A percentile compares a stretch with the other conserved stretches of the same genome.
Evolutionary conservation across 2,888 invertebrate species (phyloP).

Genomic region (Cephus rjabovi): DNA sequence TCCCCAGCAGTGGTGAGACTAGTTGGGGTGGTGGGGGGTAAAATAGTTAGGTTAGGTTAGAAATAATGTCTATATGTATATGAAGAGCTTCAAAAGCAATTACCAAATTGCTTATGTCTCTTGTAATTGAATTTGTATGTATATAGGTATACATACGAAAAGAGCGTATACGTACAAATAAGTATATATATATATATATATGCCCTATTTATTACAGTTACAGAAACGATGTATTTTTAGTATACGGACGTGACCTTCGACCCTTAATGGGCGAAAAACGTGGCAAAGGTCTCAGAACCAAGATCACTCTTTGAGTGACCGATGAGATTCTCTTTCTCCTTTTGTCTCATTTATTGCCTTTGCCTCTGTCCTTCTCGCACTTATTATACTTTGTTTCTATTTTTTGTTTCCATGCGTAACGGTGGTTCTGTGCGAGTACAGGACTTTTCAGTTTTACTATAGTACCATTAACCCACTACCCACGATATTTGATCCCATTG

Average conservation of each 20-base stretch:
- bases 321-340: constrained; percentile 12
- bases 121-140: constrained; percentile 18
- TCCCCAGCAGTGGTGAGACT: constrained; percentile 27
- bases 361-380: neutral
- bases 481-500: constrained; percentile 42
- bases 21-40: neutral
- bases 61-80: constrained; percentile 35
- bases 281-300: constrained; percentile 22
- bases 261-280: constrained; percentile 1
- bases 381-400: neutral
- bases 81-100: constrained; percentile 63
- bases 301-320: neutral
- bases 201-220: neutral
- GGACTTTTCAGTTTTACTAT: neutral
- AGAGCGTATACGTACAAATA: neutral
- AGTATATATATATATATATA: constrained; percentile 5
- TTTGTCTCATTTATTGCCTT: neutral
- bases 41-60: constrained; percentile 19
- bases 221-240: neutral
- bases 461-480: constrained; percentile 32
- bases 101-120: constrained; percentile 60
- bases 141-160: neutral
- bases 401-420: neutral
- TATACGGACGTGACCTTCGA: neutral
- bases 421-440: neutral